phyloP scores from a whole-genome alignment of 1,140 invertebrate genomes.

The Gonatopus flavifemur region DNA sequence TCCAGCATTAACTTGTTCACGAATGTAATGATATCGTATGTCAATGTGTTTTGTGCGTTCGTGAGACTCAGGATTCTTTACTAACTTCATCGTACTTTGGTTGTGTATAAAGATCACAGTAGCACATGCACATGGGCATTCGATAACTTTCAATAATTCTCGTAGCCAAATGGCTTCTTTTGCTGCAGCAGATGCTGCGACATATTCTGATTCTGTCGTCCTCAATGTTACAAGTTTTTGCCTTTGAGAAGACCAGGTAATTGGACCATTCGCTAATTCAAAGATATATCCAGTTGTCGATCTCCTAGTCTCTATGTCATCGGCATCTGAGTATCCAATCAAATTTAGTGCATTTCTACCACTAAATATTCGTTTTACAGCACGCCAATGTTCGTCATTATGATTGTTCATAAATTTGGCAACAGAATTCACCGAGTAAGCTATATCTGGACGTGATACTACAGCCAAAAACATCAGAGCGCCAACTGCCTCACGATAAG shows the following conservation, averaged over 20 bases:
- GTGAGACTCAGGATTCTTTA: constrained; percentile 22
- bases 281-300: not conserved
- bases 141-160: not conserved
- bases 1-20: constrained; percentile 18
- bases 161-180: constrained; percentile 43
- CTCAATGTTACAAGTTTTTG: not conserved
- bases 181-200: constrained; percentile 20
- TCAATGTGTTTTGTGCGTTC: constrained; percentile 34
- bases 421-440: constrained; percentile 33
- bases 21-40: constrained; percentile 26
- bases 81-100: constrained; percentile 20
- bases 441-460: constrained; percentile 43
- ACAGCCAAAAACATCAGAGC: constrained; percentile 39
- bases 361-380: not conserved
- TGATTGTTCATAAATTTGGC: constrained; percentile 13
- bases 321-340: not conserved
- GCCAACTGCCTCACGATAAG: constrained; percentile 37
- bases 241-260: not conserved
- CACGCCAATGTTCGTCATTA: not conserved
- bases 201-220: not conserved
- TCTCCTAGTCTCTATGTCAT: not conserved
- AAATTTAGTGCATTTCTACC: not conserved
- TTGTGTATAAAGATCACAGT: constrained; percentile 23
- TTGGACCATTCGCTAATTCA: not conserved
- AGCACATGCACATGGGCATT: not conserved